Evolutionary conservation across 2,797 vertebrate species (phyloP), one percentile per base, ranked within the genome.

Genomic region (Chaenodraco wilsoni): DNA sequence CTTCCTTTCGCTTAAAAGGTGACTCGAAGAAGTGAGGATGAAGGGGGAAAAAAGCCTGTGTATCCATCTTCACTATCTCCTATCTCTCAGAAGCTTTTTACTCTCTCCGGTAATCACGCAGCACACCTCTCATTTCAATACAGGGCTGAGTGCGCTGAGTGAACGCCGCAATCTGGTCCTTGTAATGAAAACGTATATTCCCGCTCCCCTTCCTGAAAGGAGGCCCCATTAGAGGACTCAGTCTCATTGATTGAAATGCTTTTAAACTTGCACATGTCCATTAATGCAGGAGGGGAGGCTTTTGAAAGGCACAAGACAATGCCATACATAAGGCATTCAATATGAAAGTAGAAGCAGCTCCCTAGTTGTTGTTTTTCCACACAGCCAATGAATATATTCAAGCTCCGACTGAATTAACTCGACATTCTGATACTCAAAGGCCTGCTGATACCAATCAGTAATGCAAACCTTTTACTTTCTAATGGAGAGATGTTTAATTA

Each of bases 231-330:
- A 94, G 91, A 86, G 79, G 86, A 87, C 87, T 85, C 87, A 45
- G 82, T 64, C 83, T 88, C 92, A 94, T 95, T 95, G 93, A 93
- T 93, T 93, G 87, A 92, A 93, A 93, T 94, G 92, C 91, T 93
- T 94, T 95, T 93, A 93, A 93, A 93, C 79, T 81, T 80, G 82
- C 90, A 87, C 86, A 63, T 76, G 86, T 82, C 84, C 88, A 88
- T 90, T 93, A 92, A 92, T 91, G 90, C 76, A 74, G 82, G 78
- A 83, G 67, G 70, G 68, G 68, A 76, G 66, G 79, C 70, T 76
- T 82, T 67, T 68, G 77, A 84, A 79, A 81, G 79, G 63, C 73
- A 63, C 74, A 81, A 90, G 85, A 87, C 86, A 85, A 86, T 64
- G 59, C 70, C 51, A 56, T 74, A 71, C 66, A 57, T 67, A 75